phyloP scores from a whole-genome alignment of 2,888 invertebrate species.

The Mesoligia furuncula region DNA sequence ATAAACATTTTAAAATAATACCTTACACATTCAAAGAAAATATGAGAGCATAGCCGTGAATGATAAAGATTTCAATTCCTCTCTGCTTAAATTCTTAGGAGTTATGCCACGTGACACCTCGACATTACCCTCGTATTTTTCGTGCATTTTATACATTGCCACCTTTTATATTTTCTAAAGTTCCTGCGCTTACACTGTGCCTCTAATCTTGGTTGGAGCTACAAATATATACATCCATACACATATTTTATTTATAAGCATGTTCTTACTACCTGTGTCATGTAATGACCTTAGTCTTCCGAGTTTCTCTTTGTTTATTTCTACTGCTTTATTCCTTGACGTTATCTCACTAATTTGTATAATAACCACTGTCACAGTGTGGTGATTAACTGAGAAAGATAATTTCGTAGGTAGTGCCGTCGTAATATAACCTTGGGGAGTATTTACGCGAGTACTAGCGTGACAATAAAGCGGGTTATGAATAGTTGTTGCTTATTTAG shows the following conservation, averaged over 20 bases:
- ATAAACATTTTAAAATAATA: constrained; percentile 6
- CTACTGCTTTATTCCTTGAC: constrained; percentile 46
- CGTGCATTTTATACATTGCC: constrained; percentile 32
- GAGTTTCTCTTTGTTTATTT: constrained; percentile 62
- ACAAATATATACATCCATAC: constrained; percentile 27
- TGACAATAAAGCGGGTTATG: constrained; percentile 54
- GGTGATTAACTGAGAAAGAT: constrained; percentile 63
- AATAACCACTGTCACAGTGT: constrained; percentile 57
- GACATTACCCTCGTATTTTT: constrained; percentile 40
- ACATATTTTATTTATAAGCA: constrained; percentile 14
- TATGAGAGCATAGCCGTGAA: constrained; percentile 1
- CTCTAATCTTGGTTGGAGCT: constrained; percentile 42
- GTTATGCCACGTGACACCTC: constrained; percentile 45
- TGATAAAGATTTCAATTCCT: constrained; percentile 56
- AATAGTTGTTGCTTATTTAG: constrained; percentile 60
- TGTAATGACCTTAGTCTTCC: constrained; percentile 48
- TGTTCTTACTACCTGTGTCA: constrained; percentile 41
- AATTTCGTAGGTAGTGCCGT: constrained; percentile 54
- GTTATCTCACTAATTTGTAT: constrained; percentile 64
- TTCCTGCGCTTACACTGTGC: constrained; percentile 26
- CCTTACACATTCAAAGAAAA: constrained; percentile 7
- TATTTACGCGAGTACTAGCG: constrained; percentile 50
- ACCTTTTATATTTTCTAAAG: constrained; percentile 33
- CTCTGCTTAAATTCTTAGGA: constrained; percentile 36
- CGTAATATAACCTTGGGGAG: constrained; percentile 43